A percentile compares a stretch with the other conserved stretches of the same genome.
Conservation (phyloP, 2,888 invertebrate species). For the Deroplatys truncata region DNA sequence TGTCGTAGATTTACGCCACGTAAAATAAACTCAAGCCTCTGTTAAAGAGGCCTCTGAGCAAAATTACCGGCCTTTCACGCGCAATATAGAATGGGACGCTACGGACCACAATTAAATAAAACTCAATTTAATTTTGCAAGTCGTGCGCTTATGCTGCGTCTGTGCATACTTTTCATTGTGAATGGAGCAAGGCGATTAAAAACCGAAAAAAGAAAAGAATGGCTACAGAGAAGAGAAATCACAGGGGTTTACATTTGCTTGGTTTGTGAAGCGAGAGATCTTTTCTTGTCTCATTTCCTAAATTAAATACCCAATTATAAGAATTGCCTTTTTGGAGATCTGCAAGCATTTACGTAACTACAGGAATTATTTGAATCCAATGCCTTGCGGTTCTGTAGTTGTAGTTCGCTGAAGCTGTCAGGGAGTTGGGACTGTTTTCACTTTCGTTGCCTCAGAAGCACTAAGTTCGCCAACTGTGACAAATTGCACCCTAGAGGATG, state of each 20-base stretch:
- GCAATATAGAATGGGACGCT: too few species aligned
- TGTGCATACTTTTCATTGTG: too few species aligned
- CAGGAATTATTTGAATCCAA: not conserved
- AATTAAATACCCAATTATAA: not conserved
- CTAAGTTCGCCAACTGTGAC: not conserved
- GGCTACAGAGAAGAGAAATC: not conserved
- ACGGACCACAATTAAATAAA: too few species aligned
- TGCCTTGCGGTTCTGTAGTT: not conserved
- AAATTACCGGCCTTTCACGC: too few species aligned
- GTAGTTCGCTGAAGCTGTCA: not conserved
- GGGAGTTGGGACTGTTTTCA: not conserved
- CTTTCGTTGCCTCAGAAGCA: not conserved
- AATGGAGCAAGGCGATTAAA: too few species aligned
- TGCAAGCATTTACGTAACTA: not conserved
- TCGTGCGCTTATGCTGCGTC: too few species aligned
- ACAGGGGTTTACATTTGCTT: not conserved
- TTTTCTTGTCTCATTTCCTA: not conserved
- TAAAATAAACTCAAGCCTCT: too few species aligned
- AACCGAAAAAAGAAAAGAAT: not conserved
- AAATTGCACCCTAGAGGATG: not conserved
- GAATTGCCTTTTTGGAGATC: not conserved
- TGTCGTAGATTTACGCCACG: too few species aligned
- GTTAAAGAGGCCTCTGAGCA: too few species aligned
- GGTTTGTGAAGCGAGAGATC: not conserved
- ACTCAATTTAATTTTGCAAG: too few species aligned